Conservation (phyloP, 2,113 vertebrate species). For the Edolisoma coerulescens region DNA sequence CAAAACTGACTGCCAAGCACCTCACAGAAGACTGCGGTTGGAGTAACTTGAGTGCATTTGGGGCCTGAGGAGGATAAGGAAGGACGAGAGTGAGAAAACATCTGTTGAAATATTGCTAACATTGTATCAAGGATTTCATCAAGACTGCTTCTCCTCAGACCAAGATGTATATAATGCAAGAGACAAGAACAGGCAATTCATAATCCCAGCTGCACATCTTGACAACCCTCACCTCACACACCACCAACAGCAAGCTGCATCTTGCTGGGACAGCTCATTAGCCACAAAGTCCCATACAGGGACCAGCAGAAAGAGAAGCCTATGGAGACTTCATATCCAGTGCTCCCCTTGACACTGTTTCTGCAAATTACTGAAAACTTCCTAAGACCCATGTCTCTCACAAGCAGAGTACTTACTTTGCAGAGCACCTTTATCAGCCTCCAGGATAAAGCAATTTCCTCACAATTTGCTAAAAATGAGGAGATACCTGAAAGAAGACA, state of each 20-base stretch:
- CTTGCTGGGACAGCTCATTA: background rate
- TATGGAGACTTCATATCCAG: accelerated
- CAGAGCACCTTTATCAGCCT: background rate
- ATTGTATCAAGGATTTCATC: background rate
- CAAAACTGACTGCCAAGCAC: background rate
- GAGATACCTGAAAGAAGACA: background rate
- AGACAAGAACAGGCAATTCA: background rate
- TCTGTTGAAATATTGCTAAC: background rate
- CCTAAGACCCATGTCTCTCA: background rate
- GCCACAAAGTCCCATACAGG: background rate
- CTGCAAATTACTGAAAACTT: background rate
- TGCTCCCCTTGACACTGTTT: background rate
- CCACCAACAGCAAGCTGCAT: background rate
- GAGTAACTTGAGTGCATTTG: background rate
- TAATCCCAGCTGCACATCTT: background rate
- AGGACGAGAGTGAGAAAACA: background rate
- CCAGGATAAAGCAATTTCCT: background rate
- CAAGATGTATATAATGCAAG: accelerated
- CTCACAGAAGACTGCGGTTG: background rate
- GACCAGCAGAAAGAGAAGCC: accelerated
- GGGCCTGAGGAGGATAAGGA: background rate
- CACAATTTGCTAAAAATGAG: background rate
- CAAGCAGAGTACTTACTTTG: background rate
- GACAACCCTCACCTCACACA: background rate
- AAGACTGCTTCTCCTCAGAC: background rate